A percentile compares a stretch with the other conserved stretches of the same genome.
phyloP scores from a whole-genome alignment of 1,140 invertebrate genomes.

The Macrobrachium nipponense region DNA sequence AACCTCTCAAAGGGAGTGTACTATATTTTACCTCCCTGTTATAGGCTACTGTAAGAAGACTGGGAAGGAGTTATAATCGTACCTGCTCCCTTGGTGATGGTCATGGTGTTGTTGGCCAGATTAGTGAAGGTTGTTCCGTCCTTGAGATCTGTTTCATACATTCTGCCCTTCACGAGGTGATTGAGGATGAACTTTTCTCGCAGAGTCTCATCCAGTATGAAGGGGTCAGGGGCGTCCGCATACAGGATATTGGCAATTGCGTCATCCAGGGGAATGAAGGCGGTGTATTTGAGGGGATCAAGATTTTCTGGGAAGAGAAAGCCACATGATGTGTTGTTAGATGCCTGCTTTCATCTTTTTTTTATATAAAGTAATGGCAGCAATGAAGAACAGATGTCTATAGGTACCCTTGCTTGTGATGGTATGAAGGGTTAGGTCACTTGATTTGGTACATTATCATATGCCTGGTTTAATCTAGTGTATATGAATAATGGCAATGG shows the following conservation, averaged over 20 bases:
- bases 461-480: not conserved
- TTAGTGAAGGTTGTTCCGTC: constrained; percentile 70
- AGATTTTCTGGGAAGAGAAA: constrained; percentile 46
- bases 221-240: constrained; percentile 73
- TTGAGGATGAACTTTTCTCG: constrained; percentile 74
- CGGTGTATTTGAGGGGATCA: constrained; percentile 70
- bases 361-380: constrained; percentile 46
- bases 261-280: constrained; percentile 75
- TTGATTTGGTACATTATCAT: not conserved
- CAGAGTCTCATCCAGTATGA: constrained; percentile 71
- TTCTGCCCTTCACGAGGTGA: constrained; percentile 74
- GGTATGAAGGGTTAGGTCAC: too few relatives aligned
- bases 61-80: not conserved
- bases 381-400: constrained; percentile 16
- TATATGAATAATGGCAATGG: constrained; percentile 39
- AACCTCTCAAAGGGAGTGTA: not conserved
- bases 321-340: not conserved
- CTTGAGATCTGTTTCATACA: constrained; percentile 74
- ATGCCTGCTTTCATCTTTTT: not conserved
- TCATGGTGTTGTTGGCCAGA: constrained; percentile 46
- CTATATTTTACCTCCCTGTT: not conserved
- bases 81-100: constrained; percentile 65
- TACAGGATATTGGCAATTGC: constrained; percentile 74
- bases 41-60: too few relatives aligned
- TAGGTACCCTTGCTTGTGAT: not conserved